Conservation (phyloP, 2,113 vertebrate genomes). For the Dissostichus mawsoni region DNA sequence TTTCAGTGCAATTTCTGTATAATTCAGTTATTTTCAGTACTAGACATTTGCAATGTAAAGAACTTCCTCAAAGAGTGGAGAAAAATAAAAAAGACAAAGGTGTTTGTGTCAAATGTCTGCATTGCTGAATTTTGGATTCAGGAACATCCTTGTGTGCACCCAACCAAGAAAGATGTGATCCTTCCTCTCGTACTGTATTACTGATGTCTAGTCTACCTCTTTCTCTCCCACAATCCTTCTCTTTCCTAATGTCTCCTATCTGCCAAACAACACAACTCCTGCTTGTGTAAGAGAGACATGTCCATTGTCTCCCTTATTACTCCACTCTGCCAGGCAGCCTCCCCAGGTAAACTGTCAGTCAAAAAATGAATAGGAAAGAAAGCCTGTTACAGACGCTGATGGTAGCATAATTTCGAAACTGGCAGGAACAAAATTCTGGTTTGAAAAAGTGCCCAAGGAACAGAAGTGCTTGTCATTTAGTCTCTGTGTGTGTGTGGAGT, state of each 20-base stretch:
- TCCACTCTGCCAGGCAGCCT: constrained; percentile 38
- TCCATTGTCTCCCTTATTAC: constrained; percentile 52
- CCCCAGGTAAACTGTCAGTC: constrained; percentile 49
- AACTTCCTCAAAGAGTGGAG: too few relatives aligned
- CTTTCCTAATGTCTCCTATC: constrained; percentile 34
- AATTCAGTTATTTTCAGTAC: not conserved
- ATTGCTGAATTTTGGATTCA: constrained; percentile 25
- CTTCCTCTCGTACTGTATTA: constrained; percentile 25
- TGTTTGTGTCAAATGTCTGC: constrained; percentile 10
- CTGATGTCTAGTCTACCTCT: constrained; percentile 19
- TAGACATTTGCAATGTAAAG: too few relatives aligned
- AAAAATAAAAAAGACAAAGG: constrained; percentile 1
- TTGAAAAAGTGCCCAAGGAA: constrained; percentile 34
- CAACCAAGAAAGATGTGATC: constrained; percentile 21
- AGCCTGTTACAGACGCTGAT: constrained; percentile 20
- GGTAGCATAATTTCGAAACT: constrained; percentile 53
- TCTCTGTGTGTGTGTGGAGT: constrained; percentile 24
- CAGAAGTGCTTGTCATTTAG: constrained; percentile 51
- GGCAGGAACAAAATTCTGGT: constrained; percentile 56
- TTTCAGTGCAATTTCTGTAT: not conserved
- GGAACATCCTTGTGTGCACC: constrained; percentile 1
- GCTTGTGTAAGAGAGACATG: constrained; percentile 52
- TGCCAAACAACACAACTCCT: constrained; percentile 45
- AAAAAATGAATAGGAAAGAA: constrained; percentile 6
- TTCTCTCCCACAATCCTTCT: not conserved